Percentiles rank a stretch among this genome's conserved stretches.
phyloP scores from a whole-genome alignment of 2,113 vertebrate species.

The Heterotilapia buettikoferi region DNA sequence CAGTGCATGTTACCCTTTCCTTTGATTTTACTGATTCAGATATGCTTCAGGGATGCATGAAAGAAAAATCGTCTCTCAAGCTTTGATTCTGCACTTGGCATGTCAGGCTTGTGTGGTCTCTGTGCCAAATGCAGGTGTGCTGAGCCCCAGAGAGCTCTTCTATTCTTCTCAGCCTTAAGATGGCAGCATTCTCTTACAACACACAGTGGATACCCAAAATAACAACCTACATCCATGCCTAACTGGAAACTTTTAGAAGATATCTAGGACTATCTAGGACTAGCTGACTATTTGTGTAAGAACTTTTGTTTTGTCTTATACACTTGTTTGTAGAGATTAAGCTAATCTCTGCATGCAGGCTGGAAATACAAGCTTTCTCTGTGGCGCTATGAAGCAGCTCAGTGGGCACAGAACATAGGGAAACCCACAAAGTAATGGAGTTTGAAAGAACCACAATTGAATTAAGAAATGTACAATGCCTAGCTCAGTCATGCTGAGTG shows the following conservation, averaged over 20 bases:
- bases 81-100: not conserved
- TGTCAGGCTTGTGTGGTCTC: not conserved
- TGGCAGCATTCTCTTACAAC: slow-evolving; percentile 52
- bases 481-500: not conserved
- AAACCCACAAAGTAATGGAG: not conserved
- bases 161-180: slow-evolving; percentile 54
- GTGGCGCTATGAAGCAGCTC: not conserved
- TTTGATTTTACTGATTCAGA: not conserved
- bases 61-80: not conserved
- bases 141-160: not conserved
- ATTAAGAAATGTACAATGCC: not conserved
- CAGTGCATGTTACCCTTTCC: not conserved
- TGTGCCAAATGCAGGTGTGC: slow-evolving; percentile 29
- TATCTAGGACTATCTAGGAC: not conserved
- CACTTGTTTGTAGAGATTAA: not conserved
- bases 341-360: not conserved
- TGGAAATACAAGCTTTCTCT: not conserved
- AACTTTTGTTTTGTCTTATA: not conserved
- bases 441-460: not conserved
- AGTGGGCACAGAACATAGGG: not conserved
- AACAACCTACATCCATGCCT: not conserved
- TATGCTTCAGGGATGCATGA: not conserved
- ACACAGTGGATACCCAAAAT: not conserved
- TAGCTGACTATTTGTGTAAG: not conserved
- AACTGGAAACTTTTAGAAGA: not conserved